Evolutionary conservation across 2,888 invertebrate species (phyloP).

Genomic region (Diloba caeruleocephala): DNA sequence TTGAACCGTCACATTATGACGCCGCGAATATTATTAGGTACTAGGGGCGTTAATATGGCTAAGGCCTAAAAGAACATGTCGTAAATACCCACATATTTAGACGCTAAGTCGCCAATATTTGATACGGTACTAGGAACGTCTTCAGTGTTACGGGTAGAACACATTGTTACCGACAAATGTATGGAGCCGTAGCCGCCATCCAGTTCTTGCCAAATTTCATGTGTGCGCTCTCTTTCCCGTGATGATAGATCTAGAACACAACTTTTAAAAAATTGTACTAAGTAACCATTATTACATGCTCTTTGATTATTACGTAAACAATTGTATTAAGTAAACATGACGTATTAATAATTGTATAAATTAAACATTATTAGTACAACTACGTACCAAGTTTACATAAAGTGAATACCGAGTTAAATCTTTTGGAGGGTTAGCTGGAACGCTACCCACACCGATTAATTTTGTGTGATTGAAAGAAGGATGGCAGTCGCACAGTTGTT

Average conservation of each 20-base stretch:
- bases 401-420: no score
- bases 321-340: no score
- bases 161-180: constrained; percentile 78
- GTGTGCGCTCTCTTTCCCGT: constrained; percentile 75
- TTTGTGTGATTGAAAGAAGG: no score
- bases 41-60: no score
- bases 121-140: constrained; percentile 15
- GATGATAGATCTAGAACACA: constrained; percentile 74
- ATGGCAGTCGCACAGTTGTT: no score
- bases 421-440: no score
- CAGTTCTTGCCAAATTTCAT: constrained; percentile 76
- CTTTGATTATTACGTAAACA: not conserved
- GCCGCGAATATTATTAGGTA: no score
- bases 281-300: constrained; percentile 11
- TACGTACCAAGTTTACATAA: no score
- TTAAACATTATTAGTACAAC: no score
- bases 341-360: no score
- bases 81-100: constrained; percentile 66
- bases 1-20: no score
- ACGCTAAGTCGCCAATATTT: constrained; percentile 35
- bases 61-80: not conserved
- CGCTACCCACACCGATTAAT: no score
- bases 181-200: constrained; percentile 77
- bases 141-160: constrained; percentile 57
- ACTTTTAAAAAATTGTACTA: constrained; percentile 60